Conservation (phyloP, 2,797 vertebrate species). For the Xenopus petersii region DNA sequence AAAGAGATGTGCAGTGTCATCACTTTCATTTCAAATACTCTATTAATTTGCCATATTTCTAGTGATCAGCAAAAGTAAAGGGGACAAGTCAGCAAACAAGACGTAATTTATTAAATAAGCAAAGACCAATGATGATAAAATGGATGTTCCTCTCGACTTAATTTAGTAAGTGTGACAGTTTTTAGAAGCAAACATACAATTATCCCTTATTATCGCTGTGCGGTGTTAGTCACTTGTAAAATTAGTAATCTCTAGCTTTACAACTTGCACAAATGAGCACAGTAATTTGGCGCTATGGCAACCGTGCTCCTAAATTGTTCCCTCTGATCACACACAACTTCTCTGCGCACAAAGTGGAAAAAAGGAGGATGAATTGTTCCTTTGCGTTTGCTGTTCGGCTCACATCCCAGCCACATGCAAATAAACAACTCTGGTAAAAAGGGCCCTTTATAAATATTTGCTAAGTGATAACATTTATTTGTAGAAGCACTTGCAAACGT, state of each 20-base stretch:
- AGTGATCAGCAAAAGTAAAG: constrained; percentile 1
- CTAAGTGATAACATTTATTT: no score
- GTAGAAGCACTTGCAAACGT: no score
- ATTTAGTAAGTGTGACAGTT: constrained; percentile 49
- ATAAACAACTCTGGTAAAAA: not conserved
- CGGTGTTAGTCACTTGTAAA: constrained; percentile 47
- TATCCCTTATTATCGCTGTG: constrained; percentile 42
- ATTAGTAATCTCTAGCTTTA: constrained; percentile 45
- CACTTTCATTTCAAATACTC: constrained; percentile 12
- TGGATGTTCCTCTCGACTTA: constrained; percentile 27
- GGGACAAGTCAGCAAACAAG: constrained; percentile 32
- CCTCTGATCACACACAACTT: constrained; percentile 26
- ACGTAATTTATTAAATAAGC: constrained; percentile 24
- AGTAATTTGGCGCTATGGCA: constrained; percentile 48
- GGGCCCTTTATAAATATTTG: no score
- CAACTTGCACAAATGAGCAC: constrained; percentile 45
- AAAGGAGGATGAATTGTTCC: constrained; percentile 40
- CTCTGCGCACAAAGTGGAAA: constrained; percentile 26
- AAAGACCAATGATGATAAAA: constrained; percentile 11
- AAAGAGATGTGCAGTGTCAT: constrained; percentile 24
- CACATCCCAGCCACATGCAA: constrained; percentile 6
- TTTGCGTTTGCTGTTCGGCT: constrained; percentile 29
- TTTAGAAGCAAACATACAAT: constrained; percentile 48
- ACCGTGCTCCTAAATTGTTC: constrained; percentile 38
- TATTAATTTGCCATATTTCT: constrained; percentile 23